These are phyloP conservation scores for Malacoctenus gilli DNA, from an alignment of 2,797 vertebrate species.

Conservation along the genomic window DNA sequence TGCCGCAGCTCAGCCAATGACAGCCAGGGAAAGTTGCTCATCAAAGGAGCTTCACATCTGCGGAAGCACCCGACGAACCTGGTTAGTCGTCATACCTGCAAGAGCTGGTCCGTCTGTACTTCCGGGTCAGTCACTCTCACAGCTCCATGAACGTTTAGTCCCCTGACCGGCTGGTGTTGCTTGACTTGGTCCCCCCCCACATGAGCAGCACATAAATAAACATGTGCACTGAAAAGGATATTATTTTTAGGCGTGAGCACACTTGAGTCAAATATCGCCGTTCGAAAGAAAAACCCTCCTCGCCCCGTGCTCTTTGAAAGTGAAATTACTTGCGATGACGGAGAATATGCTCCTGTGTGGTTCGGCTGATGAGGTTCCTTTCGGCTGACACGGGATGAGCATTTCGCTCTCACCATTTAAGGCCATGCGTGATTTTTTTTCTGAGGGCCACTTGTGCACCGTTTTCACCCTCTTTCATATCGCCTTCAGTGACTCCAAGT, in stretches of 20 bases:
- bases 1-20: not conserved
- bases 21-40: not conserved
- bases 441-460: not conserved
- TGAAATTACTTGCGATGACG: not conserved
- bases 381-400: not conserved
- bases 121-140: not conserved
- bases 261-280: not conserved
- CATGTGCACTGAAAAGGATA: not conserved
- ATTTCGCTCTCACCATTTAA: not conserved
- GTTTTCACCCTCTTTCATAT: not conserved
- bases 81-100: not conserved
- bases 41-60: slow-evolving; percentile 1
- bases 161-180: not conserved
- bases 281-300: not conserved
- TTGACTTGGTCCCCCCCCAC: not conserved
- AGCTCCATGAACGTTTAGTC: not conserved
- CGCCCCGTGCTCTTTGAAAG: too few species aligned
- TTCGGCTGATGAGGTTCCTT: not conserved
- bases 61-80: not conserved
- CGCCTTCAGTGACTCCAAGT: too few species aligned
- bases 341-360: not conserved
- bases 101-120: not conserved
- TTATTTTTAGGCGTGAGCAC: not conserved
- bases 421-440: not conserved
- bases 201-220: slow-evolving; percentile 1